Percentiles rank a stretch among this genome's conserved stretches.
Conservation (phyloP, 2,888 invertebrate genomes). For the Sphecodes monilicornis region DNA sequence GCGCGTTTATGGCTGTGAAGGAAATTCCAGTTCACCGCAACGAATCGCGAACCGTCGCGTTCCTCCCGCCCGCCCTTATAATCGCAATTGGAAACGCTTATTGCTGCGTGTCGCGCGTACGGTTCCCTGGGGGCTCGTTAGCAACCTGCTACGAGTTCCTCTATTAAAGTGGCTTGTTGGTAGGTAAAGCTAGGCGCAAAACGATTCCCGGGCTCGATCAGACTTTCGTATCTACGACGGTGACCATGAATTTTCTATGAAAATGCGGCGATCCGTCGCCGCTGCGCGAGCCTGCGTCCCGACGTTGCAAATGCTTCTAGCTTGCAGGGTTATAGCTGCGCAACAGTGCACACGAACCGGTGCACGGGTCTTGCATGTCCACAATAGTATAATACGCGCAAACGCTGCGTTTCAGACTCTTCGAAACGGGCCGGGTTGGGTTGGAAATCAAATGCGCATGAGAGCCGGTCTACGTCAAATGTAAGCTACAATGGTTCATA, state of each 20-base stretch:
- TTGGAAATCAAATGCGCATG: not conserved
- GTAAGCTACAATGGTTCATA: not conserved
- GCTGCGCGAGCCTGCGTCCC: not conserved
- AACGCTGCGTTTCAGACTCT: not conserved
- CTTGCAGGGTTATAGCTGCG: not conserved
- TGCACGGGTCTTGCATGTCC: not conserved
- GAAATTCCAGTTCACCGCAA: slow-evolving; percentile 25
- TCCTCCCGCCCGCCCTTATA: slow-evolving; percentile 35
- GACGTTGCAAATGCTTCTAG: not conserved
- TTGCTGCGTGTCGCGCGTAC: slow-evolving; percentile 55
- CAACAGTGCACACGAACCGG: not conserved
- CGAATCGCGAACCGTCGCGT: slow-evolving; percentile 35
- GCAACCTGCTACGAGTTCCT: slow-evolving; percentile 58
- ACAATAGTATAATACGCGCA: not conserved
- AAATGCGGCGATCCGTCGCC: not conserved
- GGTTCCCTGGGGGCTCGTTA: slow-evolving; percentile 66
- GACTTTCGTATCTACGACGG: slow-evolving; percentile 15
- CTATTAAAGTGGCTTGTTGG: slow-evolving; percentile 64
- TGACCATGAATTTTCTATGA: slow-evolving; percentile 23
- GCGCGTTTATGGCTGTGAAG: slow-evolving; percentile 11
- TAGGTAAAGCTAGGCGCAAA: slow-evolving; percentile 52
- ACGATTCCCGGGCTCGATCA: slow-evolving; percentile 42
- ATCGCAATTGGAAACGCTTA: slow-evolving; percentile 69
- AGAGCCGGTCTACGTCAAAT: not conserved
- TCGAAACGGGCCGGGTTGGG: not conserved